phyloP scores from a whole-genome alignment of 2,797 vertebrate genomes.

The Tangara arthus region DNA sequence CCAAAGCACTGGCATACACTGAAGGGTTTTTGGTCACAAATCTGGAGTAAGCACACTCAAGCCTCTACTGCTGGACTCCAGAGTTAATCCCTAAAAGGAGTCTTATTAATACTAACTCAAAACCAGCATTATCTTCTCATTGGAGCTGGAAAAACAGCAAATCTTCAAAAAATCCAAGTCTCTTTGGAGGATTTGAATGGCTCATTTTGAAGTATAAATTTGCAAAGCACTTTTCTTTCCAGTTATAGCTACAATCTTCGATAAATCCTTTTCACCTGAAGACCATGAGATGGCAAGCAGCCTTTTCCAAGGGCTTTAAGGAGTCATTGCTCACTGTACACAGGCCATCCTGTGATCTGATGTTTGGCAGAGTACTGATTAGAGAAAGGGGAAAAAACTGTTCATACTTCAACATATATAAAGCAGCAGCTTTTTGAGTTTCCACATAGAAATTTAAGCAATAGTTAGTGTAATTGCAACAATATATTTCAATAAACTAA shows the following conservation, averaged over 20 bases:
- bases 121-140: background rate
- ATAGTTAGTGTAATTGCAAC: background rate
- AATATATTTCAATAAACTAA: background rate
- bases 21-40: background rate
- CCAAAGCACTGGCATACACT: background rate
- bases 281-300: background rate
- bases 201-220: background rate
- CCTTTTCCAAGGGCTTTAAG: background rate
- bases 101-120: background rate
- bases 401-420: background rate
- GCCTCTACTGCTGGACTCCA: background rate
- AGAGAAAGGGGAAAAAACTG: background rate
- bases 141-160: background rate
- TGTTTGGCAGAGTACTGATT: background rate
- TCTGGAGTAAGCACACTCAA: background rate
- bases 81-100: background rate
- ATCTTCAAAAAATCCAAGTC: background rate
- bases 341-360: background rate
- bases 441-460: background rate
- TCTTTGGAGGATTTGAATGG: background rate
- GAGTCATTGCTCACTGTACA: background rate
- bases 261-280: background rate
- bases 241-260: background rate
- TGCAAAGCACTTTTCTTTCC: background rate
- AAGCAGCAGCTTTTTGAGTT: background rate